Base-by-base conservation (phyloP, 2,113 vertebrate genomes). In the Coryphaenoides rupestris region DNA sequence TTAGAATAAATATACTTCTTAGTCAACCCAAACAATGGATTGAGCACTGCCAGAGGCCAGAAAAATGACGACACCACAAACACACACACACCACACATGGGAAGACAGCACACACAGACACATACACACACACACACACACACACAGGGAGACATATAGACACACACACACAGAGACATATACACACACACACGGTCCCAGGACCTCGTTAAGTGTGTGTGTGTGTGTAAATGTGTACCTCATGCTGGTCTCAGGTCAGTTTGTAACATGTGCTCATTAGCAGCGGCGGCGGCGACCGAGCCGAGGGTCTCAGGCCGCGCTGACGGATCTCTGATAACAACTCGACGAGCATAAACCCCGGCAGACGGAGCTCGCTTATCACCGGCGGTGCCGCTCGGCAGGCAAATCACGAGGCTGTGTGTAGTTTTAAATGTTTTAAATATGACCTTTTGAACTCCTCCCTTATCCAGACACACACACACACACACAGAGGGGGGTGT, bases 181-280 rank as follows among this genome's bases (percentile, higher is more conserved):
- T n/a, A 33, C 28, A 10, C 28, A 33, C 10, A 33, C 28, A 33
- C 33, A 40, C 12, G 12, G 33, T 40, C 33, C 33, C 21, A 17
- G 55, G 47, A 45, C 5, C 58, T 56, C 57, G 46, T 21, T 33
- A 62, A 63, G n/a, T n/a, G n/a, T n/a, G n/a, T n/a, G n/a, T n/a
- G n/a, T n/a, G n/a, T n/a, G 28, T 70, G 67, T 60, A 59, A n/a
- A n/a, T n/a, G 28, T 70, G 67, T 60, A 59, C 49, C 5, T n/a
- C 57, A 57, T 57, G 26, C 59, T 13, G 28, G 58, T 70, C 58
- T 33, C 61, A 65, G 60, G 55, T 65, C 65, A 55, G 19, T 61
- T 14, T 55, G 16, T 58, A 46, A 24, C 63, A 69, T 68, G 49
- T 66, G 64, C 57, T 79, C 57, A 77, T 40, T 75, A 68, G 58